These are phyloP conservation scores for Calycopis cecrops DNA, from an alignment of 1,140 invertebrate species.

Conservation along the genomic window DNA sequence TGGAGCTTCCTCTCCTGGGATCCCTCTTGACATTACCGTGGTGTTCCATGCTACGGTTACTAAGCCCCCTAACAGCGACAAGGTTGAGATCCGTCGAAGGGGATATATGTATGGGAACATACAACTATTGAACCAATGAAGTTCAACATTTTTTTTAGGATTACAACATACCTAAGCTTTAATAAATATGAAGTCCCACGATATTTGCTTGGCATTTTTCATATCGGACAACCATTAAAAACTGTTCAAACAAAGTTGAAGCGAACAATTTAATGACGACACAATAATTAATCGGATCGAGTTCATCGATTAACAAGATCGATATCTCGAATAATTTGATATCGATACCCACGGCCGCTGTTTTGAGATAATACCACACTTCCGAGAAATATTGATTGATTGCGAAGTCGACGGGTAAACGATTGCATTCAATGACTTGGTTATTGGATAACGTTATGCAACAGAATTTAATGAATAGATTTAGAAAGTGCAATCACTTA, in stretches of 20 bases:
- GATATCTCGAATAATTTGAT: slow-evolving; percentile 41
- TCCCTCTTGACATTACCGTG: too few relatives aligned
- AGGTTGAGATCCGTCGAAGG: too few relatives aligned
- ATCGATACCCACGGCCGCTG: slow-evolving; percentile 32
- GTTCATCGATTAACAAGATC: slow-evolving; percentile 21
- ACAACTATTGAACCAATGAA: too few relatives aligned
- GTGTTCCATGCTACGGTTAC: too few relatives aligned
- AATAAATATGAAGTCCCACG: too few relatives aligned
- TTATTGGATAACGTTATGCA: background rate
- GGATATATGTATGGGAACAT: too few relatives aligned
- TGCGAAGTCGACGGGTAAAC: slow-evolving; percentile 15
- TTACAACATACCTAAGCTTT: too few relatives aligned
- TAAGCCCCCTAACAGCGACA: too few relatives aligned
- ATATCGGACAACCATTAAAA: too few relatives aligned
- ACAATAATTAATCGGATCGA: background rate
- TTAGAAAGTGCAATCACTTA: background rate
- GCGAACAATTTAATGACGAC: background rate
- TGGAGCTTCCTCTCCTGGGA: too few relatives aligned
- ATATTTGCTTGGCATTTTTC: too few relatives aligned
- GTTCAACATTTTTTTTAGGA: too few relatives aligned
- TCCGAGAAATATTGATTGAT: slow-evolving; percentile 48
- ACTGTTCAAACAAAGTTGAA: background rate
- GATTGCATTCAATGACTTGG: background rate
- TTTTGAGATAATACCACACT: slow-evolving; percentile 40
- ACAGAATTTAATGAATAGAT: background rate